Conservation (phyloP, 1,140 invertebrate species). For the Panonychus citri region DNA sequence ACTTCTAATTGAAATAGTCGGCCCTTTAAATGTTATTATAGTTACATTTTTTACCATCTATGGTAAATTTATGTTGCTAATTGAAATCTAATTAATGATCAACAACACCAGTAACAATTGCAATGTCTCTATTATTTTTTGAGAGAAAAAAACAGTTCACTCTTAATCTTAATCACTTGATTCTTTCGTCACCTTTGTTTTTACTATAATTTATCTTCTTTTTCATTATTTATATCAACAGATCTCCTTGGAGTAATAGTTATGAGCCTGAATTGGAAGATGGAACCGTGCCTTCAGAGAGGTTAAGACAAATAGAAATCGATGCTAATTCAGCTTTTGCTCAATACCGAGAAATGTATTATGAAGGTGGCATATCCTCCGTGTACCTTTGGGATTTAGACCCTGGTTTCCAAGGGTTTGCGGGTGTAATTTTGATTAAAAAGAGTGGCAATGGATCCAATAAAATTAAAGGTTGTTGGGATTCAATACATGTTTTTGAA, state of each 20-base stretch:
- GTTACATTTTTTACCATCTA: no score
- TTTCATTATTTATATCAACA: no score
- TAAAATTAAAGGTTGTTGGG: constrained; percentile 96
- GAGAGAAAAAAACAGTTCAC: not conserved
- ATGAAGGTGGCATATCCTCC: constrained; percentile 95
- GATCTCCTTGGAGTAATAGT: constrained; percentile 96
- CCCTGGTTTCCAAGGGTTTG: constrained; percentile 55
- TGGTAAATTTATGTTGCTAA: no score
- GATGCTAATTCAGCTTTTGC: constrained; percentile 97
- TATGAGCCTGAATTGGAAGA: constrained; percentile 95
- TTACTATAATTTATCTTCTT: no score
- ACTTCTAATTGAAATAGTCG: no score
- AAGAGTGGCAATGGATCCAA: constrained; percentile 81
- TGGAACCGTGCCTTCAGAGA: constrained; percentile 91
- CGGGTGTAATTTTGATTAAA: constrained; percentile 95
- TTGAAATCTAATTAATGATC: no score
- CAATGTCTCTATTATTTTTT: no score
- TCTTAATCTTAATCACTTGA: no score
- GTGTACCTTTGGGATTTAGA: constrained; percentile 99
- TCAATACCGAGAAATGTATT: constrained; percentile 95
- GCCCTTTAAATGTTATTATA: no score
- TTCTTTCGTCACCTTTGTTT: no score
- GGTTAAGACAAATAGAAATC: constrained; percentile 78
- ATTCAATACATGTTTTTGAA: constrained; percentile 98
- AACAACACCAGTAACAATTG: no score